Percentiles rank a stretch among this genome's conserved stretches.
Conservation (phyloP, 1,140 invertebrate species). For the Polypedilum pembai region DNA sequence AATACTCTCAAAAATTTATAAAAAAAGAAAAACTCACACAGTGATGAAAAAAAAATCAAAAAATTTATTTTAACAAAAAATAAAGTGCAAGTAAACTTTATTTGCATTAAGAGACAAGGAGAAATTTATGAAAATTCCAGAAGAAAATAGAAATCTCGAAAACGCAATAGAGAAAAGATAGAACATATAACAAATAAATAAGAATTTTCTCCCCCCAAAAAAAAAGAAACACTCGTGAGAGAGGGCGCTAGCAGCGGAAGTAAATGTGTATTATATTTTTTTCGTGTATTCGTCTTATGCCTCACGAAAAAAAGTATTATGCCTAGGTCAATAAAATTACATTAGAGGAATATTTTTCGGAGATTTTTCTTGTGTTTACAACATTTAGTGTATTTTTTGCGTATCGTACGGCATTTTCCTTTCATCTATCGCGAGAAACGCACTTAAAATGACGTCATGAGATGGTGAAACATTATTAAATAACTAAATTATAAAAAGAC, state of each 20-base stretch:
- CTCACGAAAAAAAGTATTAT: conserved; percentile 27
- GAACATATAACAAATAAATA: too few species aligned
- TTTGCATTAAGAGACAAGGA: neutral
- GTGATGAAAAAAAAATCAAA: too few species aligned
- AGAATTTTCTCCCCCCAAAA: neutral
- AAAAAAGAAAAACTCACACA: too few species aligned
- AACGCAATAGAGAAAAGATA: too few species aligned
- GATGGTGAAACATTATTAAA: neutral
- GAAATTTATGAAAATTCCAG: neutral
- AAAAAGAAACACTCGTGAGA: conserved; percentile 11
- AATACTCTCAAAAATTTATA: too few species aligned
- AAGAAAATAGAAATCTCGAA: neutral
- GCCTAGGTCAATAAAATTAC: conserved; percentile 28
- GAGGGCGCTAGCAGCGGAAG: conserved; percentile 6
- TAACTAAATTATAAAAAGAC: neutral
- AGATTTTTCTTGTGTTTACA: neutral
- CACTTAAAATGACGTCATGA: neutral
- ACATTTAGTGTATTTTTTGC: neutral
- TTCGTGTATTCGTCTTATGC: conserved; percentile 13
- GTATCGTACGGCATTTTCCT: neutral
- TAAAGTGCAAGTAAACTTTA: neutral
- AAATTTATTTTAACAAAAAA: too few species aligned
- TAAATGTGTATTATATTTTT: conserved; percentile 19
- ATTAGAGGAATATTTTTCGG: neutral
- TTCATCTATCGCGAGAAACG: neutral